Conservation (phyloP, 1,140 invertebrate species). For the Bombus terrestris region DNA sequence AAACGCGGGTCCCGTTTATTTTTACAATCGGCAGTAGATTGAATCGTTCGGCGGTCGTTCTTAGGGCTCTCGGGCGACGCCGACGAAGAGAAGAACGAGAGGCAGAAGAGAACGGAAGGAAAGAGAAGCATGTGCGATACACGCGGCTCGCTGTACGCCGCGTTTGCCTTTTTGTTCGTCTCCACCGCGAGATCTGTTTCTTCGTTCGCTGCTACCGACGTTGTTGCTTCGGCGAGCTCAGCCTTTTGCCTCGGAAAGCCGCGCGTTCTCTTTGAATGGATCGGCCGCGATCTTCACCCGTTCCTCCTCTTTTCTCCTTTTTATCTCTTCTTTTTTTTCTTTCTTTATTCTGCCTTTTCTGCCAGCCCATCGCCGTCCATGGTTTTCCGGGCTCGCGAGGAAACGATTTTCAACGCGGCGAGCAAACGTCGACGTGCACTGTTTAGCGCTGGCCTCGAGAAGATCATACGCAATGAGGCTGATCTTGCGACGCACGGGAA, state of each 20-base stretch:
- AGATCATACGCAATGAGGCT: conserved; percentile 9
- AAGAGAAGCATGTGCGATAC: conserved; percentile 72
- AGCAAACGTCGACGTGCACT: conserved; percentile 15
- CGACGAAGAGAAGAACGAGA: conserved; percentile 1
- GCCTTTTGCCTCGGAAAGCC: neutral
- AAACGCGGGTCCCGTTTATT: conserved; percentile 66
- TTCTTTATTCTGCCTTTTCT: neutral
- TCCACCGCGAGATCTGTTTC: conserved; percentile 69
- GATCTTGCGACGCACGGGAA: conserved; percentile 23
- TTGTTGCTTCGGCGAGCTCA: neutral
- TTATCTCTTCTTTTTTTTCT: neutral
- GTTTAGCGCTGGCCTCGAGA: conserved; percentile 6
- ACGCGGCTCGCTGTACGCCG: conserved; percentile 68
- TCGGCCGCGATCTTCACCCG: conserved; percentile 52
- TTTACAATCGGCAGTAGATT: conserved; percentile 74
- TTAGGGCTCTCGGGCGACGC: neutral
- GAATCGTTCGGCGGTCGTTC: conserved; percentile 68
- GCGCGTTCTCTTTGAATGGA: conserved; percentile 64
- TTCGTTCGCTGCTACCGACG: conserved; percentile 41
- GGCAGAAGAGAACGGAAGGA: neutral
- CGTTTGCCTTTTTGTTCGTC: conserved; percentile 72
- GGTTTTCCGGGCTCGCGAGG: conserved; percentile 20
- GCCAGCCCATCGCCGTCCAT: neutral
- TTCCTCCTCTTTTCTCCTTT: neutral
- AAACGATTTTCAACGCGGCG: conserved; percentile 12